phyloP scores from a whole-genome alignment of 2,113 vertebrate species.

The Rattus rattus region DNA sequence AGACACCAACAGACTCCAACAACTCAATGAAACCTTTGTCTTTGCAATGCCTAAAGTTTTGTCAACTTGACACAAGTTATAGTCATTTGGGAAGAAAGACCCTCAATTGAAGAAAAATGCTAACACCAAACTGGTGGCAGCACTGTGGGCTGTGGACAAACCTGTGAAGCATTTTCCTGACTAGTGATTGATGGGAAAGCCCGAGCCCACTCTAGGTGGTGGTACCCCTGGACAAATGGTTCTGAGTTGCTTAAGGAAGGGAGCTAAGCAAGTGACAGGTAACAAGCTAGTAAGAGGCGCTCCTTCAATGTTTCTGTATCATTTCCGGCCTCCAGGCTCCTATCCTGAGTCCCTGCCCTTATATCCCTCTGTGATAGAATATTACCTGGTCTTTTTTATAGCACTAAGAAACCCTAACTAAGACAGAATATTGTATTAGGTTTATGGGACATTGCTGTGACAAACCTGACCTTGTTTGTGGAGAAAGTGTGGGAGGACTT shows the following conservation, averaged over 20 bases:
- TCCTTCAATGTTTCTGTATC: not conserved
- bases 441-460: not conserved
- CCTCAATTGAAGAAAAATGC: not conserved
- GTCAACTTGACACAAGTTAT: not conserved
- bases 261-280: not conserved
- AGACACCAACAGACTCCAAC: not conserved
- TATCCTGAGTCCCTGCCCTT: not conserved
- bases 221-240: not conserved
- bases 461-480: not conserved
- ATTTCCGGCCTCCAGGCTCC: not conserved
- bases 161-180: not conserved
- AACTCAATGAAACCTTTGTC: not conserved
- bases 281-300: not conserved
- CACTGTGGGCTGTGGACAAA: not conserved
- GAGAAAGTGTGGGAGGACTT: not conserved
- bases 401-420: not conserved
- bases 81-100: not conserved
- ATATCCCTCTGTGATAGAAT: not conserved
- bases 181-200: not conserved
- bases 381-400: not conserved
- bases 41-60: not conserved
- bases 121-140: not conserved
- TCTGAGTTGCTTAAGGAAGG: not conserved
- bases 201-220: not conserved
- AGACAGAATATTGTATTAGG: not conserved